Evolutionary conservation across 2,113 vertebrate genomes (phyloP), one percentile per base, ranked within the genome.

Genomic region (Acrocephalus kingi): DNA sequence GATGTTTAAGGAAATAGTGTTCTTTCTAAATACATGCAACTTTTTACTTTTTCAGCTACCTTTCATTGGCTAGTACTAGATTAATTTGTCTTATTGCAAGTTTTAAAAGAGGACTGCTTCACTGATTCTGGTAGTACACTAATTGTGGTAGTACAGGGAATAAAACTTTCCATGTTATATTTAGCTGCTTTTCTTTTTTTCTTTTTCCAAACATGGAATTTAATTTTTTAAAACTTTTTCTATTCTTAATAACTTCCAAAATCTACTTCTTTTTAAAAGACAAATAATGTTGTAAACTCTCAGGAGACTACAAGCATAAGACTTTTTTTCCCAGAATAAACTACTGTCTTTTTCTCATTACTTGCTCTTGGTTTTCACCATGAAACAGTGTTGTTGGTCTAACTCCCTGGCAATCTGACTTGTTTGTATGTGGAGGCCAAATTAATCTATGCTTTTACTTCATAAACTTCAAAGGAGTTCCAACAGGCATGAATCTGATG

Each of bases 341-440:
- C n/a, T 13, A 27, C 72, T 96, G 76, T 90, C 62, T 85, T 46
- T 76, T 83, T 90, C 51, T 86, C 33, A 66, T 93, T 94, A 93
- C 83, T 56, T 90, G 46, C 37, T 71, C 8, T 81, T 84, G 82
- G 54, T 59, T 92, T 92, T 15, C 41, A 74, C 41, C 39, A 79
- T 39, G 49, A 69, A 87, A 73, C 92, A 73, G 59, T 48, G 39
- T 93, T 95, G n/a, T 58, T 87, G 61, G 48, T 78, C 59, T 91
- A 87, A 55, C 10, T 96, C 19, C 64, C 62, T 94, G 58, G 17
- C 49, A 76, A 54, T 92, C 15, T 74, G 30, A 89, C 35, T 85
- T 6, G 0, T 15, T 68, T 97, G 39, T 30, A 15, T 2, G 0
- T 39, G 35, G 31, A 39, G 37, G 25, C 12, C 56, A 82, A 94